Evolutionary conservation across 2,888 invertebrate species (phyloP).

Genomic region (Tyria jacobaeae): DNA sequence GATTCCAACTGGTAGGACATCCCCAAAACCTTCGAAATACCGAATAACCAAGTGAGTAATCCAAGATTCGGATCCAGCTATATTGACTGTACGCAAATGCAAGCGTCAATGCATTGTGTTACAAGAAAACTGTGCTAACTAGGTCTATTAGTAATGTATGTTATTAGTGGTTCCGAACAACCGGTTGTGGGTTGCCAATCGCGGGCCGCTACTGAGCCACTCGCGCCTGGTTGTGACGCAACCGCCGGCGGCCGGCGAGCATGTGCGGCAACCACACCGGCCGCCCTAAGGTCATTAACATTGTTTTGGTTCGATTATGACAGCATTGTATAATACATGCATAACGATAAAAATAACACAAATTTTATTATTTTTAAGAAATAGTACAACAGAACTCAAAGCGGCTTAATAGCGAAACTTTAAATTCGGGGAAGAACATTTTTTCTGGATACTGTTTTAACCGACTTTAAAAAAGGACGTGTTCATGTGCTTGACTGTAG

Average conservation of each 20-base stretch:
- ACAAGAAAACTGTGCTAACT: neutral
- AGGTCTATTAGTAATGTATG: conserved; percentile 1
- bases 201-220: neutral
- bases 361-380: neutral
- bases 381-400: neutral
- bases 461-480: too few relatives aligned
- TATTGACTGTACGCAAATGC: neutral
- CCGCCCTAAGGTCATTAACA: conserved; percentile 5
- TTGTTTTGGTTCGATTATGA: conserved; percentile 2
- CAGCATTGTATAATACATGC: conserved; percentile 3
- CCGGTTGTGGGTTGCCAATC: conserved; percentile 13
- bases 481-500: too few relatives aligned
- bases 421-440: neutral
- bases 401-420: neutral
- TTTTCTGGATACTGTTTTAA: too few relatives aligned
- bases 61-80: too few relatives aligned
- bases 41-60: too few relatives aligned
- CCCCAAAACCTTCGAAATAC: too few relatives aligned
- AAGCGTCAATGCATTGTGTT: neutral
- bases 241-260: conserved; percentile 7
- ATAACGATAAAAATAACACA: neutral
- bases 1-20: too few relatives aligned
- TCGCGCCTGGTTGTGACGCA: neutral
- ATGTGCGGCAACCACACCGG: neutral
- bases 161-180: conserved; percentile 13